These are phyloP conservation scores for Eucera pruinosa DNA, from an alignment of 2,888 invertebrate species.

Conservation along the genomic window DNA sequence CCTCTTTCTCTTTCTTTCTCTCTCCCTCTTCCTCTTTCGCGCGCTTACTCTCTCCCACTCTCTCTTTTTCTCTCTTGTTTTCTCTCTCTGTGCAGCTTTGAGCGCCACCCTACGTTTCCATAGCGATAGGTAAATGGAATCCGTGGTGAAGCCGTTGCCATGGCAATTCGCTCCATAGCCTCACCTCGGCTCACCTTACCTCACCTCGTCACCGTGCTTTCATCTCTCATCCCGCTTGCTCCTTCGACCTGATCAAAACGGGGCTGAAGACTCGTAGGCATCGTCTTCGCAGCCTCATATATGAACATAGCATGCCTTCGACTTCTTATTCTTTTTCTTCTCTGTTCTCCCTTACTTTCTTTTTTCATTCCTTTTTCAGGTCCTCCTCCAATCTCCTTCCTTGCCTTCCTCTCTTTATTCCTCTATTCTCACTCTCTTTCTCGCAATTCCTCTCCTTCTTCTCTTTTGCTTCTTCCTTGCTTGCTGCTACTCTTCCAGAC, in stretches of 20 bases:
- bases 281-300: conserved; percentile 60
- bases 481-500: conserved; percentile 68
- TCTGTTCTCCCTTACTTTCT: not conserved
- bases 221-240: conserved; percentile 69
- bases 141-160: conserved; percentile 83
- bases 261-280: conserved; percentile 69
- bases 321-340: conserved; percentile 43
- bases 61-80: conserved; percentile 59
- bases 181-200: conserved; percentile 76
- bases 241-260: conserved; percentile 71
- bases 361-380: conserved; percentile 22
- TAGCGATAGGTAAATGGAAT: conserved; percentile 84
- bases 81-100: conserved; percentile 76
- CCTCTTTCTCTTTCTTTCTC: conserved; percentile 63
- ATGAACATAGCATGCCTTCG: conserved; percentile 61
- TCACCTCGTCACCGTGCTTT: conserved; percentile 71
- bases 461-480: not conserved
- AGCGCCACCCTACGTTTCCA: conserved; percentile 83
- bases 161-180: conserved; percentile 81
- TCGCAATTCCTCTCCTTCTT: conserved; percentile 11
- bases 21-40: conserved; percentile 64
- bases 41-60: conserved; percentile 46
- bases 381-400: not conserved
- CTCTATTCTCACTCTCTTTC: conserved; percentile 22
- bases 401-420: not conserved